Conservation (phyloP, 2,113 vertebrate species). For the Odontophorus gujanensis region DNA sequence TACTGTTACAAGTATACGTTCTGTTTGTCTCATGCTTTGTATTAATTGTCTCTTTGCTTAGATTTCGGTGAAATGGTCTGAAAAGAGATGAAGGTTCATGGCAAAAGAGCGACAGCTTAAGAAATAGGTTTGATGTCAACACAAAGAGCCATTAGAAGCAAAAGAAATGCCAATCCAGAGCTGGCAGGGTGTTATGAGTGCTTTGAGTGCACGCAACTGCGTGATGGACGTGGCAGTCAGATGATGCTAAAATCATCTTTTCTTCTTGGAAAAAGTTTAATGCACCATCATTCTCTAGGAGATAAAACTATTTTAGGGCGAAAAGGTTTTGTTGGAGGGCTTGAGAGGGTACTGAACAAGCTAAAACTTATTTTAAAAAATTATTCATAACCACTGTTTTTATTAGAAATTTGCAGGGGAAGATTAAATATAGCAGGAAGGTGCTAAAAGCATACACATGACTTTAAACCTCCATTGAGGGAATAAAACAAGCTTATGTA, state of each 20-base stretch:
- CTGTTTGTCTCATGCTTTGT: conserved; percentile 31
- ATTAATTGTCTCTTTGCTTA: conserved; percentile 49
- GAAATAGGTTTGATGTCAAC: not conserved
- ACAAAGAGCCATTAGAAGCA: not conserved
- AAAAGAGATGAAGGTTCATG: conserved; percentile 24
- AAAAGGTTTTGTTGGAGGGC: not conserved
- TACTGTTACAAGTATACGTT: not conserved
- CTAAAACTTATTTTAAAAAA: conserved; percentile 5
- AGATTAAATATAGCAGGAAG: not conserved
- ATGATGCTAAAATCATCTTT: not conserved
- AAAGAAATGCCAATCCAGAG: not conserved
- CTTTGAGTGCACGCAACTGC: not conserved
- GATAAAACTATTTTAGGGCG: not conserved
- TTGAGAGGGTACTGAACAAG: not conserved
- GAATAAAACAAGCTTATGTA: not conserved
- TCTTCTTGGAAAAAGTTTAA: not conserved
- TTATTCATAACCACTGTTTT: not conserved
- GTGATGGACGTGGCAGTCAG: not conserved
- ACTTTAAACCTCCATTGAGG: not conserved
- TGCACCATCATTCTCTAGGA: not conserved
- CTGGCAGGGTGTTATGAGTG: not conserved
- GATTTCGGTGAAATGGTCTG: conserved; percentile 59
- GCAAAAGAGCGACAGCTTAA: not conserved
- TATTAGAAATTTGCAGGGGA: not conserved
- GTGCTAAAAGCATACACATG: not conserved